A percentile compares a stretch with the other conserved stretches of the same genome.
phyloP scores from a whole-genome alignment of 2,797 vertebrate species.

The Catostomus latipinnis region DNA sequence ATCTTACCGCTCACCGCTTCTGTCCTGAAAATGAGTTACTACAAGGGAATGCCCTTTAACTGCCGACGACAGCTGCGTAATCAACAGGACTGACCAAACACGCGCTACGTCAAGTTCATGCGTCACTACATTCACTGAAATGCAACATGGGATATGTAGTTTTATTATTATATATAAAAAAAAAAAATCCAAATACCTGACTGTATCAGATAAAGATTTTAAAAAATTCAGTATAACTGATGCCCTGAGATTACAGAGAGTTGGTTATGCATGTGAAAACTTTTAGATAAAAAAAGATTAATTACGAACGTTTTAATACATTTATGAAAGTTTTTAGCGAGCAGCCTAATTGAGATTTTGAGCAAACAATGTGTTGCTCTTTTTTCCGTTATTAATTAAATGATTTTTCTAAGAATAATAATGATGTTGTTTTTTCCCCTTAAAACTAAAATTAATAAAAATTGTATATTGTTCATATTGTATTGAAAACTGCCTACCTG shows the following conservation, averaged over 20 bases:
- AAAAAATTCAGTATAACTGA: not conserved
- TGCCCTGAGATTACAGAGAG: not conserved
- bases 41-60: conserved; percentile 34
- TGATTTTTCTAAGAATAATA: no score
- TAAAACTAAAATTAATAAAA: no score
- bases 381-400: not conserved
- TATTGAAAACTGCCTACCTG: no score
- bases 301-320: no score
- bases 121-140: not conserved
- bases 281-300: not conserved
- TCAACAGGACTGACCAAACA: not conserved
- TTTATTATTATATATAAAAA: not conserved
- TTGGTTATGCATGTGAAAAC: not conserved
- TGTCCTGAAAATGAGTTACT: conserved; percentile 38
- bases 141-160: conserved; percentile 1
- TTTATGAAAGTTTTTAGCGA: not conserved
- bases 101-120: not conserved
- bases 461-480: no score
- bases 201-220: not conserved
- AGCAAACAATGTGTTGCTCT: not conserved
- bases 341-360: not conserved
- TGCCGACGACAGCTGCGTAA: conserved; percentile 1
- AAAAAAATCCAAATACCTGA: not conserved
- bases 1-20: conserved; percentile 39
- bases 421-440: no score